Base-by-base conservation (phyloP, 2,113 vertebrate species). In the Mionectes macconnelli region DNA sequence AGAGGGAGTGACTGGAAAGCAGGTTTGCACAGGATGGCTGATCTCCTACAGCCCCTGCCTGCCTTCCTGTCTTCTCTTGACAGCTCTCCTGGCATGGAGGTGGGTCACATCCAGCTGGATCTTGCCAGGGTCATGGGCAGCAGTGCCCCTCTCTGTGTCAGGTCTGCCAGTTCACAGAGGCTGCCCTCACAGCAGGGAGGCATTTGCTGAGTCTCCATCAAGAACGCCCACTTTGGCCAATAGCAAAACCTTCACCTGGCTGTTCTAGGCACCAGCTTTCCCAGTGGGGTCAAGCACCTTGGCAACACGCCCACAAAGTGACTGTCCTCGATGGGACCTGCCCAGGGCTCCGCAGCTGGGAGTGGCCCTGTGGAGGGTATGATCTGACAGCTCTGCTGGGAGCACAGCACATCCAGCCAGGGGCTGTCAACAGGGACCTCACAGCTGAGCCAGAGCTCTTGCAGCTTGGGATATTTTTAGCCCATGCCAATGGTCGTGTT, bases 1-100 rank as follows among this genome's bases (percentile, higher is more conserved):
- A 95, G 90, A 97, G 85, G 98, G 98, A 96, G 94, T 64, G 23
- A 92, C 97, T 98, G 99, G 98, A 96, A 95, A 98, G 96, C 66
- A 97, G 98, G 98, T 97, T 85, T 55, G 75, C 69, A 33, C 19
- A 17, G 56, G 52, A 10, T 3, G 1, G 37, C 28, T 1, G 2
- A 44, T 67, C 45, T 81, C 37, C 45, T 40, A 27, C 6, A 4
- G 25, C 76, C 25, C 20, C 25, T 1, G 4, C 45, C 50, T 64
- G 37, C 5, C 40, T 50, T 57, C 42, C 37, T 0, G 1, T 49
- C 24, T 35, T 73, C 39, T 33, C 45, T 67, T 0, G 0, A 1
- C 37, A 45, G 25, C 45, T 85, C 37, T 78, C 23, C 45, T 60
- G 37, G 19, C 56, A 11, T 0, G 2, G 28, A 22, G 33, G 8